Evolutionary conservation across 1,140 invertebrate genomes (phyloP), one percentile per base, ranked within the genome.

Genomic region (Drosophila miranda): DNA sequence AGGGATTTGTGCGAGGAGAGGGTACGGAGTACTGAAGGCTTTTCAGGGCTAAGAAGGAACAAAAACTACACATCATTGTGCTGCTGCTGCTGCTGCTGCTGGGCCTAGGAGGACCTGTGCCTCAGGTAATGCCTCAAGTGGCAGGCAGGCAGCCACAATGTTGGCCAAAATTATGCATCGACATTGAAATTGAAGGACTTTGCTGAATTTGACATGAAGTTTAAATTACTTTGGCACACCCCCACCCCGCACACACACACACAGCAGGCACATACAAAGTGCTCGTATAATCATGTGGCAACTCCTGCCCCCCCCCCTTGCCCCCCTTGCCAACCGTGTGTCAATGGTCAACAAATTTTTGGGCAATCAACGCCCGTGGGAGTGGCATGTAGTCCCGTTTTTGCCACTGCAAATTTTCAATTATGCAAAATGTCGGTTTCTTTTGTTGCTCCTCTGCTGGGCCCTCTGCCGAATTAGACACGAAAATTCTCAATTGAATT

Each of bases 131-230:
- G 86, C 30, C 68, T 80, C 81, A 61, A 84, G 81, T 77, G 78
- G 43, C 21, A 46, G 43, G 43, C 21, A 46, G 43, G 38, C 41
- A 43, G 23, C 9, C 26, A 44, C 43, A 68, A 59, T 55, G 51
- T 66, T 75, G 70, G 61, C 14, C 34, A 66, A 87, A 86, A 86
- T 86, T 86, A 86, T 87, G 74, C 82, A 77, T 64, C 78, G 75
- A 81, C 62, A 68, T 68, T 87, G 81, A 75, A 78, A 87, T 75
- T 87, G 78, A 87, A 86, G 87, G 82, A 86, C 82, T 64, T 62
- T 70, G 68, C 82, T 89, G 86, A 89, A 89, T 87, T 80, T 89
- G 86, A 89, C 86, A 89, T 89, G 70, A 82, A 89, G 86, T 89
- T 89, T 81, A 89, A 89, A 89, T 89, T 89, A 79, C 86, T 79